These are phyloP conservation scores for Chelon labrosus DNA, from an alignment of 2,797 vertebrate genomes.

Conservation along the genomic window DNA sequence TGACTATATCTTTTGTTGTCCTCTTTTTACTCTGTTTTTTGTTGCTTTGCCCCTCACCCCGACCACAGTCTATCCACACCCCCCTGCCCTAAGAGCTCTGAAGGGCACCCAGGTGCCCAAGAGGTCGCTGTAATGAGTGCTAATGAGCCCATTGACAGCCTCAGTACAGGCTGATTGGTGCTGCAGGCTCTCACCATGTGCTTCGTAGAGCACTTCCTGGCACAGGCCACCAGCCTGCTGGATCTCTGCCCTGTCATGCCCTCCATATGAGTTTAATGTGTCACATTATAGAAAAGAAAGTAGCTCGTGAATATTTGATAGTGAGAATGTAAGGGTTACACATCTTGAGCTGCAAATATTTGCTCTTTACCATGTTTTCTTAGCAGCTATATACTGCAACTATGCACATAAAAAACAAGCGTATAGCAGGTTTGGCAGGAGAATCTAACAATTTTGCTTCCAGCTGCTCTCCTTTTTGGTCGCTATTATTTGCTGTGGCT, in stretches of 20 bases:
- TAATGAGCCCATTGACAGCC: slow-evolving; percentile 83
- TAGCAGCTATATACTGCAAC: background rate
- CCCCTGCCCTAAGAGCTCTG: slow-evolving; percentile 71
- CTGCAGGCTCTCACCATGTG: slow-evolving; percentile 78
- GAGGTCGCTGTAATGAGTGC: slow-evolving; percentile 78
- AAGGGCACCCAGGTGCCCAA: slow-evolving; percentile 84
- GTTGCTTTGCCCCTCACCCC: slow-evolving; percentile 50
- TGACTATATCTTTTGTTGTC: slow-evolving; percentile 47
- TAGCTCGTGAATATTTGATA: slow-evolving; percentile 45
- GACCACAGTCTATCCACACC: slow-evolving; percentile 27
- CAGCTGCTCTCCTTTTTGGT: slow-evolving; percentile 8
- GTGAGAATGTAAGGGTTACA: slow-evolving; percentile 24
- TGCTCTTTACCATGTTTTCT: background rate
- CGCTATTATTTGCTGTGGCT: background rate
- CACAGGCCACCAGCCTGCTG: slow-evolving; percentile 70
- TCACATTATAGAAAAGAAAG: slow-evolving; percentile 41
- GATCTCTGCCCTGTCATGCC: slow-evolving; percentile 68
- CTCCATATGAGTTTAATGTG: slow-evolving; percentile 58
- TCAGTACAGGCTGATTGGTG: slow-evolving; percentile 80
- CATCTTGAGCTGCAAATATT: slow-evolving; percentile 17
- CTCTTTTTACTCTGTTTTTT: slow-evolving; percentile 43
- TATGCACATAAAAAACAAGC: background rate
- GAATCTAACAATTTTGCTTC: background rate
- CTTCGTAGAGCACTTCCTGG: slow-evolving; percentile 79
- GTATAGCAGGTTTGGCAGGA: background rate